Evolutionary conservation across 2,797 vertebrate species (phyloP), one percentile per base, ranked within the genome.

Genomic region (Melanitta fusca): DNA sequence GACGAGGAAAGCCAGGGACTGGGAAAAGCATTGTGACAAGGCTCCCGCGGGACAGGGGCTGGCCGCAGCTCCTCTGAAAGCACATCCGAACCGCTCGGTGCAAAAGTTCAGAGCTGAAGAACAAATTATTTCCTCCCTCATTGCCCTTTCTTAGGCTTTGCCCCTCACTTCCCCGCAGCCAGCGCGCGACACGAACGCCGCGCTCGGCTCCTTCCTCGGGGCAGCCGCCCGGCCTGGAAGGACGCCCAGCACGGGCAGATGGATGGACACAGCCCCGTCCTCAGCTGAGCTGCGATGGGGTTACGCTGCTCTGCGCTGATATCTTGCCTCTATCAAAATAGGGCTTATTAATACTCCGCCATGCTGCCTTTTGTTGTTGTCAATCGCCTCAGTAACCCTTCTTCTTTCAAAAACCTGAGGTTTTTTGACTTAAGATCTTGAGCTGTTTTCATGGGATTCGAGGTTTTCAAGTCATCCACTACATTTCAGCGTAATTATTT

Each of bases 61-160:
- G 90, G 93, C 91, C 80, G 21, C 65, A 10, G 88, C 86, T 89
- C 93, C 88, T 56, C 20, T 2, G 84, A 79, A 80, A 96, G 66
- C 90, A 88, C 91, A 80, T 87, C 93, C 89, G 14, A 79, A 84
- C 61, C 20, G 54, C 75, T 89, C 86, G 14, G 84, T 65, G 91
- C 95, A 96, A 78, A 91, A 96, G 95, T 96, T 96, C 95, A 96
- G 81, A 92, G 88, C 90, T 43, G 14, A 53, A 69, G 74, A 78
- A 74, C 57, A 89, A 61, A 85, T 95, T 86, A 87, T 96, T 94
- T 96, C 88, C 96, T 94, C 90, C 61, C 49, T 93, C 81, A 90
- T 53, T 85, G 91, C 88, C 54, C 84, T 92, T 75, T 86, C 90
- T 78, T 41, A 39, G 54, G 91, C 71, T 93, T 93, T 91, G 86